Evolutionary conservation across 35 echinoderm and acorn worm genomes (phyloP).

Genomic region (Lytechinus pictus): DNA sequence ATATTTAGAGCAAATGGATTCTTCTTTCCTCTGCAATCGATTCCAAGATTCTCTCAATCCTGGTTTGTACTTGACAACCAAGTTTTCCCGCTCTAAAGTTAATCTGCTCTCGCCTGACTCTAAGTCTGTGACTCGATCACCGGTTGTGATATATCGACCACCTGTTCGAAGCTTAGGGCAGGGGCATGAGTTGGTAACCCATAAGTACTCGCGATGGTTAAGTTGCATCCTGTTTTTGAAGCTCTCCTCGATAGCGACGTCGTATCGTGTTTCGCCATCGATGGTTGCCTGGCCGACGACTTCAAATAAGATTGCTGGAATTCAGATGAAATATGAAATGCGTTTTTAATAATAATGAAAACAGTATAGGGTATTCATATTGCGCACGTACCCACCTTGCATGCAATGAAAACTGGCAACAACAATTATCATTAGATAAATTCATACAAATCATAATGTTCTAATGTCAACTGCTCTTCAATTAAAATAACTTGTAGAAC

Average conservation of each 20-base stretch:
- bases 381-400: too few species aligned
- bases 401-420: too few species aligned
- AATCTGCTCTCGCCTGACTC: constrained; percentile 70
- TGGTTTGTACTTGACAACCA: constrained; percentile 71
- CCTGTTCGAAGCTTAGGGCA: constrained; percentile 70
- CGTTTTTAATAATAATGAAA: neutral
- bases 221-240: constrained; percentile 77
- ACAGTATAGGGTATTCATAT: too few species aligned
- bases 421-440: too few species aligned
- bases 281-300: constrained; percentile 55
- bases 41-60: constrained; percentile 69
- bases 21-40: constrained; percentile 63
- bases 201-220: constrained; percentile 69
- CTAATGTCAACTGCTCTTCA: too few species aligned
- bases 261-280: constrained; percentile 65
- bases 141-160: constrained; percentile 74
- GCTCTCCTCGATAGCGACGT: constrained; percentile 67
- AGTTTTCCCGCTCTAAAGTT: constrained; percentile 67
- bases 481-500: too few species aligned
- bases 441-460: too few species aligned
- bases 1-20: constrained; percentile 49
- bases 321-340: neutral
- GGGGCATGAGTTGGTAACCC: constrained; percentile 85
- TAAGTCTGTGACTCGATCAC: constrained; percentile 54
- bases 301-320: constrained; percentile 66